Percentiles rank a stretch among this genome's conserved stretches.
Conservation (phyloP, 2,888 invertebrate species). For the Hypomecis punctinalis region DNA sequence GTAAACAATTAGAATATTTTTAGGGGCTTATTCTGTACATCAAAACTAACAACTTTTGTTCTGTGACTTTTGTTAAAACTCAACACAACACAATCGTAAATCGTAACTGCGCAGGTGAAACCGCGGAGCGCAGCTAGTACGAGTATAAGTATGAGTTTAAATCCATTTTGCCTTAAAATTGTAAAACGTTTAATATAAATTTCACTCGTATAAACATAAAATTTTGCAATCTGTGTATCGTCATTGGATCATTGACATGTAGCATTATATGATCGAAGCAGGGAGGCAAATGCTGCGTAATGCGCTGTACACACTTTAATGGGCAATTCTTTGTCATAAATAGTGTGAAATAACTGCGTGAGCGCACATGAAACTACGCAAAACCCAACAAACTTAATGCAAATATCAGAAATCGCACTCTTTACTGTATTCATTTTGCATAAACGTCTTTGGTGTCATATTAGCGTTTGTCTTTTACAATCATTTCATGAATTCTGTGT, state of each 20-base stretch:
- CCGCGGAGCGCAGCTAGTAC: too few relatives aligned
- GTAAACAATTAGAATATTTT: too few relatives aligned
- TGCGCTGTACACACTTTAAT: constrained; percentile 41
- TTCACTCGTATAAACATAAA: too few relatives aligned
- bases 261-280: constrained; percentile 20
- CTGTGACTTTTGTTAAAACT: too few relatives aligned
- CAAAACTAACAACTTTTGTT: too few relatives aligned
- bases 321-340: constrained; percentile 39
- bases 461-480: constrained; percentile 28
- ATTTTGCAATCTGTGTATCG: constrained; percentile 4
- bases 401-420: constrained; percentile 42
- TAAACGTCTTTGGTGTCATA: constrained; percentile 43
- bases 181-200: too few relatives aligned
- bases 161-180: too few relatives aligned
- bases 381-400: constrained; percentile 38
- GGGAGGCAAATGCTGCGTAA: constrained; percentile 43
- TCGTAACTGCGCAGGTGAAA: too few relatives aligned
- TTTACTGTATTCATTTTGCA: constrained; percentile 43
- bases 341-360: constrained; percentile 33
- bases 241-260: constrained; percentile 33
- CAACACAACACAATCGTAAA: too few relatives aligned
- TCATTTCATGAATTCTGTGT: constrained; percentile 18
- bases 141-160: too few relatives aligned
- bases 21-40: too few relatives aligned
- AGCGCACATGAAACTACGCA: constrained; percentile 34